phyloP scores from a whole-genome alignment of 2,797 vertebrate species.

The Salmo trutta region DNA sequence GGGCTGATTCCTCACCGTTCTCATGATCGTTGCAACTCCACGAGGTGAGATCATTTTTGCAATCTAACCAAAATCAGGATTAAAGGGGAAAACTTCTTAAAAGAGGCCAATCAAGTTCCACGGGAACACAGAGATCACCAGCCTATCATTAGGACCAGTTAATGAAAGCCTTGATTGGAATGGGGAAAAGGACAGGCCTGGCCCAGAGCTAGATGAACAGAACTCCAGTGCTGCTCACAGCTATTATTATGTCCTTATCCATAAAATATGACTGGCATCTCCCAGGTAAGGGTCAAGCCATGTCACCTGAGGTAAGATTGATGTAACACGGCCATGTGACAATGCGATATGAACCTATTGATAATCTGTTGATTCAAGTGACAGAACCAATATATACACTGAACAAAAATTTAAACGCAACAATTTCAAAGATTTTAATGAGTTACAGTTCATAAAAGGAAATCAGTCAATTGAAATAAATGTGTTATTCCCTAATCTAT shows the following conservation, averaged over 20 bases:
- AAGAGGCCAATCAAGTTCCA: neutral
- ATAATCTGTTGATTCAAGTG: neutral
- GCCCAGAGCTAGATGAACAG: neutral
- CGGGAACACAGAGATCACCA: neutral
- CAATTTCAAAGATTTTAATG: too few species aligned
- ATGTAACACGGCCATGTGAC: neutral
- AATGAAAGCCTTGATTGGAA: conserved; percentile 2
- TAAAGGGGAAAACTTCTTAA: neutral
- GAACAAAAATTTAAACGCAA: conserved; percentile 23
- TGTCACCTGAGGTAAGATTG: neutral
- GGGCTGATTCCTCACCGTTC: too few species aligned
- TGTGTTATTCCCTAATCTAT: too few species aligned
- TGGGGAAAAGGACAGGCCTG: neutral
- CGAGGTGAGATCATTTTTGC: too few species aligned
- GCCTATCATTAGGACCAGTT: neutral
- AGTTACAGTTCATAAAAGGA: too few species aligned
- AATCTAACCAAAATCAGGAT: neutral
- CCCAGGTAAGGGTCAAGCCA: neutral
- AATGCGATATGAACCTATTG: neutral
- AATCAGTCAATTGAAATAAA: too few species aligned
- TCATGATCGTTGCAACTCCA: too few species aligned
- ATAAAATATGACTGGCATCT: neutral
- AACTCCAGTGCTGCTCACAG: neutral
- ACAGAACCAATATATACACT: conserved; percentile 23
- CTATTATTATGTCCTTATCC: neutral